A percentile compares a stretch with the other conserved stretches of the same genome.
Evolutionary conservation across 2,888 invertebrate species (phyloP).

Genomic region (Eudemis profundana): DNA sequence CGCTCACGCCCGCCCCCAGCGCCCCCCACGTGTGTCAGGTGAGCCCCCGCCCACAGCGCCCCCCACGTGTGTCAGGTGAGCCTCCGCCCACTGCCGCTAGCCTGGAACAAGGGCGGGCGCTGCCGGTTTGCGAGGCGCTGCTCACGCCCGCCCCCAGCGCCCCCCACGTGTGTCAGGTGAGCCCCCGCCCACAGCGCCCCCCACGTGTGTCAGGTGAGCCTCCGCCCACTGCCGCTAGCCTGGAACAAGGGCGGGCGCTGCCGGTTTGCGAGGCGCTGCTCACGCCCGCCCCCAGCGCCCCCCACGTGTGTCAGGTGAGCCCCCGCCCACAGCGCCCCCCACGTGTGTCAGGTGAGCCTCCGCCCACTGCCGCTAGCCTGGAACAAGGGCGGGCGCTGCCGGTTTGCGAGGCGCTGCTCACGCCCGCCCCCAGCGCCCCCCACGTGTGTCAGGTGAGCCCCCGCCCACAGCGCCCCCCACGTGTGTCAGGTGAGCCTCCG

Average conservation of each 20-base stretch:
- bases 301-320: slow-evolving; percentile 65
- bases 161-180: slow-evolving; percentile 65
- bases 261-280: slow-evolving; percentile 77
- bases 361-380: slow-evolving; percentile 64
- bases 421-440: slow-evolving; percentile 49
- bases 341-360: no score
- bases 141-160: slow-evolving; percentile 52
- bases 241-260: slow-evolving; percentile 59
- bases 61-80: slow-evolving; percentile 61
- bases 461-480: slow-evolving; percentile 50
- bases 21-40: slow-evolving; percentile 61
- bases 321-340: no score
- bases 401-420: slow-evolving; percentile 74
- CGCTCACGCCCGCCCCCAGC: slow-evolving; percentile 53
- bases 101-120: slow-evolving; percentile 61
- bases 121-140: slow-evolving; percentile 77
- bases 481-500: slow-evolving; percentile 62
- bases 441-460: slow-evolving; percentile 64
- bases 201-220: slow-evolving; percentile 64
- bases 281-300: slow-evolving; percentile 49
- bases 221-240: not conserved
- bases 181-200: slow-evolving; percentile 50
- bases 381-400: slow-evolving; percentile 68
- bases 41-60: slow-evolving; percentile 60
- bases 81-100: slow-evolving; percentile 68